These are phyloP conservation scores for Gasterosteus nipponicus DNA, from an alignment of 2,113 vertebrate species.

Conservation along the genomic window DNA sequence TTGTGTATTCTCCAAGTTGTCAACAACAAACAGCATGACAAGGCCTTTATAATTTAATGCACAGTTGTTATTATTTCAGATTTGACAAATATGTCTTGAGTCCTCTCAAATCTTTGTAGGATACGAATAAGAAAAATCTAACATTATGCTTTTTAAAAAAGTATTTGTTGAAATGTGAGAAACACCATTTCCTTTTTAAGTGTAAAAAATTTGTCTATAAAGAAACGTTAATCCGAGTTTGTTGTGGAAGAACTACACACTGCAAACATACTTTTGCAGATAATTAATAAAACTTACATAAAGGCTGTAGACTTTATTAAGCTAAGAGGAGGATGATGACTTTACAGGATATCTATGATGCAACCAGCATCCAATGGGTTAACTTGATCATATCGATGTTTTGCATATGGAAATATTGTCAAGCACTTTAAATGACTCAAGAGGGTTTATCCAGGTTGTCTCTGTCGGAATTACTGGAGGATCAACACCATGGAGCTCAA, in stretches of 20 bases:
- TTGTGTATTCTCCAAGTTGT: too few species aligned
- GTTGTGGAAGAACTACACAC: background rate
- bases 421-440: too few species aligned
- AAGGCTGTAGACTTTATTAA: background rate
- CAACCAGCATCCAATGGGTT: background rate
- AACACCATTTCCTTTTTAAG: too few species aligned
- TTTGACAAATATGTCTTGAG: too few species aligned
- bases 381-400: background rate
- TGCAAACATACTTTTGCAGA: background rate
- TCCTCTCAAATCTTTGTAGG: too few species aligned
- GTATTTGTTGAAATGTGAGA: too few species aligned
- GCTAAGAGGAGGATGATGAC: background rate
- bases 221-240: background rate
- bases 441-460: background rate
- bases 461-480: background rate
- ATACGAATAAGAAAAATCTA: too few species aligned
- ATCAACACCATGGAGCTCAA: background rate
- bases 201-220: background rate
- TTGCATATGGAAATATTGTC: slow-evolving; percentile 7
- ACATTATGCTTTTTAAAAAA: too few species aligned
- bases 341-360: background rate
- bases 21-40: too few species aligned
- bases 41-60: too few species aligned
- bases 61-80: too few species aligned
- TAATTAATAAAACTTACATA: background rate